A percentile compares a stretch with the other conserved stretches of the same genome.
Conservation (phyloP, 2,113 vertebrate species). For the Antechinus stuartii region DNA sequence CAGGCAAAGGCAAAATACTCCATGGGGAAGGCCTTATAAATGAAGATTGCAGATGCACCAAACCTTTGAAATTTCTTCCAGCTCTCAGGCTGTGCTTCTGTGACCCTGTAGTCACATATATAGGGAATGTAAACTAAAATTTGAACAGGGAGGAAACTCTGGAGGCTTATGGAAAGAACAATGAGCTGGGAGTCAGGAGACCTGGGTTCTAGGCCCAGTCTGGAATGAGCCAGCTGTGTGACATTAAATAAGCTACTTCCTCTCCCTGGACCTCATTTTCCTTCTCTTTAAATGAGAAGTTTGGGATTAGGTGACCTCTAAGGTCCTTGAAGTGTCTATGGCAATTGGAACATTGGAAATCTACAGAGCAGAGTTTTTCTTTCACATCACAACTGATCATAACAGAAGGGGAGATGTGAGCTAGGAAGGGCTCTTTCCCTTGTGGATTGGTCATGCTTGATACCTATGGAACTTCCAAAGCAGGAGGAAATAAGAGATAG, state of each 20-base stretch:
- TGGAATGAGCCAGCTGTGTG: background rate
- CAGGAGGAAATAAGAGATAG: rapidly evolving
- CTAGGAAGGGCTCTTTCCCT: constrained; percentile 14
- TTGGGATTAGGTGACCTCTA: background rate
- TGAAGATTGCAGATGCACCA: background rate
- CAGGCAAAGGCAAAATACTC: constrained; percentile 60
- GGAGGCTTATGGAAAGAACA: background rate
- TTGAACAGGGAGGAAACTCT: background rate
- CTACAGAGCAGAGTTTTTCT: background rate
- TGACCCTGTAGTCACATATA: background rate
- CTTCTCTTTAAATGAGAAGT: background rate
- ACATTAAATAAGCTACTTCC: background rate
- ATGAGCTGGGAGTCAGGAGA: background rate
- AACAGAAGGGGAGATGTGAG: constrained; percentile 14
- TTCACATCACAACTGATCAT: constrained; percentile 51
- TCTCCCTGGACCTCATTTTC: background rate
- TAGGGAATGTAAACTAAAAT: background rate
- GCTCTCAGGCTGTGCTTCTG: background rate
- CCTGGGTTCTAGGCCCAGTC: background rate
- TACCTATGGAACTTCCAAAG: background rate
- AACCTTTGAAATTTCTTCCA: background rate
- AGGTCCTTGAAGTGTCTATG: background rate
- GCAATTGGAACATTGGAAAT: background rate
- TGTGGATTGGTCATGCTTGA: background rate
- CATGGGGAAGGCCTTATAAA: constrained; percentile 56